Base-by-base conservation (phyloP, 2,888 invertebrate species). In the Drosophila formosana region DNA sequence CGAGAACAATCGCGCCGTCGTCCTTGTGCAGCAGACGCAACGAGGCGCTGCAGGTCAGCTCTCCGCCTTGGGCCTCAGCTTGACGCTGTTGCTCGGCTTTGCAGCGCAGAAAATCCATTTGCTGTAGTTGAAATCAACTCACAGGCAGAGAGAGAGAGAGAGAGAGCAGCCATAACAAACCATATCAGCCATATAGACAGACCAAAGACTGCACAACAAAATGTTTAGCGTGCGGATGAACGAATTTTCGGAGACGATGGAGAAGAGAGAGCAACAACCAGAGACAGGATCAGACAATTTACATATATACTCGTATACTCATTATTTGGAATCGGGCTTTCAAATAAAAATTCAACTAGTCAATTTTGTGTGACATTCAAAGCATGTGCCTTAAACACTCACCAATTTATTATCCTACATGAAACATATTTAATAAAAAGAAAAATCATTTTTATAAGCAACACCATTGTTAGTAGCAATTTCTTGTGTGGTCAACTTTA, bases 1-100 rank as follows among this genome's bases (percentile, higher is more conserved):
- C 46, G 76, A 68, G 23, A 87, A 91, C 25, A 89, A 91, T 63
- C 91, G 92, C 9, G 86, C 90, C 8, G 79, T 92, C 28, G 80
- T 90, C 5, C 65, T 89, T n/a, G 90, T 90, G 0, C 50, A 77
- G 41, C 56, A 73, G 46, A 41, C 71, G 30, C 51, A 71, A 47
- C 63, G 73, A 5, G 69, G 55, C 1, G 76, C 76, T 3, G 57
- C 83, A 0, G 67, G 53, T 7, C 60, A 55, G 18, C 2, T 13
- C 63, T 25, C 78, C 7, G 50, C 76, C 0, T 23, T 87, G 6
- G 64, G 64, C 3, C 9, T 78, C 1, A 23, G 80, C 2, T 25
- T 86, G 1, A 26, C 68, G 7, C 26, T 90, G 1, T 11, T 80
- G 4, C 13, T 90, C 6, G 55, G 64, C 5, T n/a, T 51, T 23